Evolutionary conservation across 2,888 invertebrate species (phyloP).

Genomic region (Scaptomyza flava): DNA sequence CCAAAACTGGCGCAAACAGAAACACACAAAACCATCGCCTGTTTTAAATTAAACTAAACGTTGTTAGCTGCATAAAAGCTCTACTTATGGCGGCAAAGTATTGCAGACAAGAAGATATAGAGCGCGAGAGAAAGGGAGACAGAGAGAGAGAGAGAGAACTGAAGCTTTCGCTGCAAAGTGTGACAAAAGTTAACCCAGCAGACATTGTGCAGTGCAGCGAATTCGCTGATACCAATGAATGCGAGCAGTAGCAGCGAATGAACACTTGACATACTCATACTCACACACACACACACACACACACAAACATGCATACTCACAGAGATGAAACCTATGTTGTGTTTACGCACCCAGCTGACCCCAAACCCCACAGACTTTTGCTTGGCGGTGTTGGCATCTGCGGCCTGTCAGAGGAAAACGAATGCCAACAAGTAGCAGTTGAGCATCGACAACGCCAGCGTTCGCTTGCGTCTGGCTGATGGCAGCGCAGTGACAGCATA

Average conservation of each 20-base stretch:
- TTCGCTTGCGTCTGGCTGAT: conserved; percentile 62
- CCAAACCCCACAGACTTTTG: conserved; percentile 2
- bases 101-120: not conserved
- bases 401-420: conserved; percentile 55
- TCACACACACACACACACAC: not conserved
- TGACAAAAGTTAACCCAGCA: conserved; percentile 43
- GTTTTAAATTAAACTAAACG: not conserved
- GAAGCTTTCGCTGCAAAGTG: conserved; percentile 54
- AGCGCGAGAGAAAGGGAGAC: not conserved
- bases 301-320: not conserved
- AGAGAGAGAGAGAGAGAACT: conserved; percentile 1
- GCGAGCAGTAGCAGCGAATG: conserved; percentile 23
- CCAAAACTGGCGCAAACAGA: no score
- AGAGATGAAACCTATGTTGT: conserved; percentile 31
- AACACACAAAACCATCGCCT: not conserved
- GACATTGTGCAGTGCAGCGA: conserved; percentile 49
- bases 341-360: conserved; percentile 19
- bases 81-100: conserved; percentile 11
- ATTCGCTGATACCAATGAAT: conserved; percentile 47
- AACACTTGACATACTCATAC: conserved; percentile 20
- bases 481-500: conserved; percentile 41
- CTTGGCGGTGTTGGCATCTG: conserved; percentile 52
- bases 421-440: conserved; percentile 78
- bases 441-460: conserved; percentile 75
- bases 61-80: conserved; percentile 22